Conservation (phyloP, 2,797 vertebrate species). For the Peromyscus aztecus region DNA sequence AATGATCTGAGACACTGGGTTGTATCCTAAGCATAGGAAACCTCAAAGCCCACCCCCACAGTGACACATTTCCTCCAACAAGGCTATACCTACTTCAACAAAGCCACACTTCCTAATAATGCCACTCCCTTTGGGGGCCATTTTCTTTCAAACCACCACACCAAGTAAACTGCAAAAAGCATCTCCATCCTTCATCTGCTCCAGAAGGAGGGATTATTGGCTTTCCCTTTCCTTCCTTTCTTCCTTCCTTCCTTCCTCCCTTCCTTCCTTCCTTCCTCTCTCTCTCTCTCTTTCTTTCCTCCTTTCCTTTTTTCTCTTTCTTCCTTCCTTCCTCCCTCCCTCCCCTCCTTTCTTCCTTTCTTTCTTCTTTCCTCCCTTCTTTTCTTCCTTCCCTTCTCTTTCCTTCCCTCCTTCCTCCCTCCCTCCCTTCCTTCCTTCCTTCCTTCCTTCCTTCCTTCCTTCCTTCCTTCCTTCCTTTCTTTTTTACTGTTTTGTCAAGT, state of each 20-base stretch:
- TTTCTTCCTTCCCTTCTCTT: no score
- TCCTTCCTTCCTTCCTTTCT: no score
- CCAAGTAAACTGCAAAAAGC: not conserved
- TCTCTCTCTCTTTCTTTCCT: no score
- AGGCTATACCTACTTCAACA: not conserved
- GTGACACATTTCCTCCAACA: not conserved
- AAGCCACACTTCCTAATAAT: not conserved
- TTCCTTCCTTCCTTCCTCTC: no score
- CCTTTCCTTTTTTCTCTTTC: no score
- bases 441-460: no score
- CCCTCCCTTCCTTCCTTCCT: no score
- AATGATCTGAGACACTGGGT: not conserved
- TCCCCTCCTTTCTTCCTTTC: no score
- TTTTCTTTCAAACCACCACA: not conserved
- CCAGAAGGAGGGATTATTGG: not conserved
- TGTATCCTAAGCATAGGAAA: not conserved
- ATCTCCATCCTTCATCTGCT: not conserved
- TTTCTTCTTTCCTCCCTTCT: no score
- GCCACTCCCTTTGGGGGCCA: not conserved
- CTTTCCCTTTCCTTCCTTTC: not conserved
- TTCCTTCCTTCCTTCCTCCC: no score
- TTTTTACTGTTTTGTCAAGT: not conserved
- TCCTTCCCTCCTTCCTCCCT: no score
- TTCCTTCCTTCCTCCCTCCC: no score
- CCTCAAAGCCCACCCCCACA: not conserved